A percentile compares a stretch with the other conserved stretches of the same genome.
Conservation (phyloP, 2,888 invertebrate genomes). For the Drosophila nr. fundita region DNA sequence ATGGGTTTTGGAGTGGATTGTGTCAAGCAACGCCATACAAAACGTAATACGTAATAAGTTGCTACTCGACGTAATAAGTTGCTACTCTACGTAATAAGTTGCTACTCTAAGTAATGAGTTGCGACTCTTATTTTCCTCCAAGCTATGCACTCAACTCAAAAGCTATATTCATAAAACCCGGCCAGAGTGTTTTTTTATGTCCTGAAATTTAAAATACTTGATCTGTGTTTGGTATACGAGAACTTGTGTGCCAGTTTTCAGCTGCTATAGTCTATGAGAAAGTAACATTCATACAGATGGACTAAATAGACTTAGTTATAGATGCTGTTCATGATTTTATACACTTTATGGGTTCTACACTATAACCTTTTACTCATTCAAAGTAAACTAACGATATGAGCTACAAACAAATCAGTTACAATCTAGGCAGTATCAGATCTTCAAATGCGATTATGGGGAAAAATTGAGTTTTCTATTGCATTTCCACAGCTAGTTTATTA, state of each 20-base stretch:
- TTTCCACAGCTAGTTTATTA: neutral
- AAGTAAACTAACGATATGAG: neutral
- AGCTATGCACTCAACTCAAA: neutral
- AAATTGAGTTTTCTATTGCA: neutral
- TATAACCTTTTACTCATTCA: neutral
- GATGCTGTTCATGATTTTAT: neutral
- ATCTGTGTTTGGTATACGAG: neutral
- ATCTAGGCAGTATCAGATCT: neutral
- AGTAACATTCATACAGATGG: neutral
- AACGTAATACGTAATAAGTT: neutral
- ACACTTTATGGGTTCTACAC: neutral
- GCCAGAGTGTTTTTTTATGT: neutral
- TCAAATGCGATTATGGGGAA: neutral
- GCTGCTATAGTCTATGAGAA: neutral
- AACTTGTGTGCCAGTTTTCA: neutral
- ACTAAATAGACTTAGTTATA: neutral
- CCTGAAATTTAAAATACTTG: neutral
- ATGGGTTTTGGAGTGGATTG: neutral
- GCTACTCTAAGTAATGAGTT: neutral
- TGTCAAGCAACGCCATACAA: neutral
- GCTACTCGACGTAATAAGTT: neutral
- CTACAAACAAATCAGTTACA: neutral
- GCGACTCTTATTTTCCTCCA: neutral
- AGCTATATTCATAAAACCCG: neutral
- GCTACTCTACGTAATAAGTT: neutral